Percentiles rank a stretch among this genome's conserved stretches.
Conservation (phyloP, 1,140 invertebrate species). For the Pachypsylla venusta region DNA sequence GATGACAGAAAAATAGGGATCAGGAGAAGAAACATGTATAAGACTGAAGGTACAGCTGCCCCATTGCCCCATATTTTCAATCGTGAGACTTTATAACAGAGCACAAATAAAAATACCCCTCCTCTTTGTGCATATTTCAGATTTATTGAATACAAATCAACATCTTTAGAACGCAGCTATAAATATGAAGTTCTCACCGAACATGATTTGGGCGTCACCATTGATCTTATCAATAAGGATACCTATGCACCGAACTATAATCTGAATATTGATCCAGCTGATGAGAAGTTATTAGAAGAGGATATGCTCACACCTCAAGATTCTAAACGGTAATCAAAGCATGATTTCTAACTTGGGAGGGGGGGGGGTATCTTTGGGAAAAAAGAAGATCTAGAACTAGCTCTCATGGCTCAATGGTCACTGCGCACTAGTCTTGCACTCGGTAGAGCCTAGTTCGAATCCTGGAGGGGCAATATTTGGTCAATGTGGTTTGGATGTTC, state of each 20-base stretch:
- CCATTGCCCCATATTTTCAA: neutral
- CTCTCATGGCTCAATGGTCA: no score
- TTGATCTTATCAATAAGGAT: slow-evolving; percentile 90
- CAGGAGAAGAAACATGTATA: neutral
- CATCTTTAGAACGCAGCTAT: slow-evolving; percentile 77
- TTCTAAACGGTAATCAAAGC: slow-evolving; percentile 50
- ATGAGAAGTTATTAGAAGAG: slow-evolving; percentile 87
- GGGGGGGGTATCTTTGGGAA: no score
- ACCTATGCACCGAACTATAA: slow-evolving; percentile 69
- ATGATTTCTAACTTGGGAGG: no score
- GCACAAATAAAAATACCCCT: neutral
- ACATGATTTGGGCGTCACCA: slow-evolving; percentile 89
- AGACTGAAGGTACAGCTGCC: neutral
- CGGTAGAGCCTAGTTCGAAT: no score
- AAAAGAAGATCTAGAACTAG: no score
- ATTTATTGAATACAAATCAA: slow-evolving; percentile 95
- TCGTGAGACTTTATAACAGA: neutral
- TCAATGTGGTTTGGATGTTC: no score
- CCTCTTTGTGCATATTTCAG: slow-evolving; percentile 32
- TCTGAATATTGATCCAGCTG: slow-evolving; percentile 62
- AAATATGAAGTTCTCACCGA: slow-evolving; percentile 94
- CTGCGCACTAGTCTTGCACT: no score
- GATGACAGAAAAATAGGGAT: neutral
- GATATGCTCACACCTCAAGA: slow-evolving; percentile 75
- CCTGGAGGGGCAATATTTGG: no score